Evolutionary conservation across 2,888 invertebrate genomes (phyloP), one percentile per base, ranked within the genome.

Genomic region (Tryphoninae sp.): DNA sequence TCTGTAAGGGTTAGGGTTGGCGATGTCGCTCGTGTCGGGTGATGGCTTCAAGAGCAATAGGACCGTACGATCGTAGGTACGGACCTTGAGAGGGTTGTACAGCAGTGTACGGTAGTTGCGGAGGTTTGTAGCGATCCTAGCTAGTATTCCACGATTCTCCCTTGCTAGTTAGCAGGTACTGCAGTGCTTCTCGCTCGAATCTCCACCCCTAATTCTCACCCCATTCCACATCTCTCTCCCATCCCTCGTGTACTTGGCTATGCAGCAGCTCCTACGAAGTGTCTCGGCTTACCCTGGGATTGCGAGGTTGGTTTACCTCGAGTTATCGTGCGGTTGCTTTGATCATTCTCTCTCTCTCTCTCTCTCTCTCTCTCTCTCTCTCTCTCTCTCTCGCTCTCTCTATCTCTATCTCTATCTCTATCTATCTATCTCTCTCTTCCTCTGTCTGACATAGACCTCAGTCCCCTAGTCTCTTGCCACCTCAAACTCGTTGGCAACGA

Each of bases 281-380:
- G 72, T 82, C 85, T 84, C 79, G 87, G 87, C 87, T 88, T 86
- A 87, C 87, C 86, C 83, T 84, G 85, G 83, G 86, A 86, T 86
- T 84, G 86, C 84, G 82, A 76, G 79, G 72, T 87, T 85, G 88
- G 87, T 88, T 88, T 85, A 86, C 85, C 85, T 81, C 83, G 84
- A 87, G 87, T 86, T 87, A 86, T 83, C 82, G 81, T 42, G 71
- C 55, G 82, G 82, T 79, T 79, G 84, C 87, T 88, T 88, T 88
- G 88, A 88, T 88, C 88, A 71, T 77, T 23, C 71, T 16, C 42
- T n/a, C 13, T 77, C 64, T 65, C 73, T 26, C 76, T 58, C 61
- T 1, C 26, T 68, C 86, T 79, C 85, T 85, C 80, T 83, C 67
- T 73, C 78, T 81, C 79, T 81, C 80, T 81, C 85, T 84, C 84